These are phyloP conservation scores for Cochlearius cochlearius DNA, from an alignment of 2,113 vertebrate genomes.

Conservation along the genomic window DNA sequence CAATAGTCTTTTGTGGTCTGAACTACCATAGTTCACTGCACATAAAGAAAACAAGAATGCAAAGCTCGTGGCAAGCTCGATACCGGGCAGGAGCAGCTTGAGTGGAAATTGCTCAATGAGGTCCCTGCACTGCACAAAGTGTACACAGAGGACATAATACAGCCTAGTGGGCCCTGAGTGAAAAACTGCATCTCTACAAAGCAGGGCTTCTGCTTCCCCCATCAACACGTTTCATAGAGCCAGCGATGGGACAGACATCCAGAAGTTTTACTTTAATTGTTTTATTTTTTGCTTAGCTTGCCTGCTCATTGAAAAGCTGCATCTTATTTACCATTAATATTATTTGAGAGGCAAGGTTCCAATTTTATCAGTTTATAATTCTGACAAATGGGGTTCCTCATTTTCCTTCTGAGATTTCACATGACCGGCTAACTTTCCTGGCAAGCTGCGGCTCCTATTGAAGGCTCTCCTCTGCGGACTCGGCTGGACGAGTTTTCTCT, in stretches of 20 bases:
- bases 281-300: neutral
- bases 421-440: constrained; percentile 21
- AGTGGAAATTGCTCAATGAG: neutral
- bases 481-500: neutral
- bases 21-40: neutral
- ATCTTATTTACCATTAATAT: constrained; percentile 38
- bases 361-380: constrained; percentile 51
- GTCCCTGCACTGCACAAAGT: neutral
- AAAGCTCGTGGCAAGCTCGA: neutral
- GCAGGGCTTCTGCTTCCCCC: neutral
- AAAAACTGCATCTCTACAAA: neutral
- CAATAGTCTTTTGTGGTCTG: constrained; percentile 50
- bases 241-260: neutral
- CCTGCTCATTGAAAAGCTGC: neutral
- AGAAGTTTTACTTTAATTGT: neutral
- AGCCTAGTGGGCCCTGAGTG: neutral
- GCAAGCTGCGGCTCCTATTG: neutral
- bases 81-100: neutral
- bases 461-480: neutral
- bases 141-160: neutral
- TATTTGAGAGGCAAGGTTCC: constrained; percentile 16
- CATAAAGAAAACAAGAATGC: neutral
- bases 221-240: neutral
- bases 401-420: constrained; percentile 39
- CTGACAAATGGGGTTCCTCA: constrained; percentile 15